Evolutionary conservation across 1,140 invertebrate species (phyloP).

Genomic region (Pristionchus pacificus): DNA sequence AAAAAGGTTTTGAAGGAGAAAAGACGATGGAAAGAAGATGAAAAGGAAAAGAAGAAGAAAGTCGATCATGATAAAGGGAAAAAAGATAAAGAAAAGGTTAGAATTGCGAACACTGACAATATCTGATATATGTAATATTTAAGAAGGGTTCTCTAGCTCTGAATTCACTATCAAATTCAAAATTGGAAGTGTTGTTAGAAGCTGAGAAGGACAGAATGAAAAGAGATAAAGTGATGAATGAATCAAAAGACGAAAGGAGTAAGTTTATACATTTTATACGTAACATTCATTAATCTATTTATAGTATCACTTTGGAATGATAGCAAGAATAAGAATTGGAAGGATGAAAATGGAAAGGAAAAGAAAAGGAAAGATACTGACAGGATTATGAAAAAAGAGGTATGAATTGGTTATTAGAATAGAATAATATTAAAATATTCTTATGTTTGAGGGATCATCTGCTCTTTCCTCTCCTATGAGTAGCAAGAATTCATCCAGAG

Average conservation of each 20-base stretch:
- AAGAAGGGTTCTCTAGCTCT: neutral
- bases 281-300: slow-evolving; percentile 7
- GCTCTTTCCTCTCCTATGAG: neutral
- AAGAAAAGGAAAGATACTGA: neutral
- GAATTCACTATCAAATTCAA: neutral
- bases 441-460: slow-evolving; percentile 18
- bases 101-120: neutral
- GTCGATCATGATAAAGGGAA: neutral
- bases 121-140: neutral
- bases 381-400: neutral
- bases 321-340: neutral
- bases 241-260: neutral
- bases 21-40: neutral
- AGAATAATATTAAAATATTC: slow-evolving; percentile 15
- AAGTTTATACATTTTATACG: neutral
- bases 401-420: neutral
- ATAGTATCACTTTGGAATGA: neutral
- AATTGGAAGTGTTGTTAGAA: neutral
- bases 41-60: neutral
- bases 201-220: neutral
- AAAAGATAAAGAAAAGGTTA: slow-evolving; percentile 1
- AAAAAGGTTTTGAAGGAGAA: slow-evolving; percentile 5
- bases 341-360: neutral
- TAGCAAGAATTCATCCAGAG: slow-evolving; percentile 7
- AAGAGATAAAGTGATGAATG: neutral